Percentiles rank a stretch among this genome's conserved stretches.
Conservation (phyloP, 2,113 vertebrate genomes). For the Oenanthe oenanthe region DNA sequence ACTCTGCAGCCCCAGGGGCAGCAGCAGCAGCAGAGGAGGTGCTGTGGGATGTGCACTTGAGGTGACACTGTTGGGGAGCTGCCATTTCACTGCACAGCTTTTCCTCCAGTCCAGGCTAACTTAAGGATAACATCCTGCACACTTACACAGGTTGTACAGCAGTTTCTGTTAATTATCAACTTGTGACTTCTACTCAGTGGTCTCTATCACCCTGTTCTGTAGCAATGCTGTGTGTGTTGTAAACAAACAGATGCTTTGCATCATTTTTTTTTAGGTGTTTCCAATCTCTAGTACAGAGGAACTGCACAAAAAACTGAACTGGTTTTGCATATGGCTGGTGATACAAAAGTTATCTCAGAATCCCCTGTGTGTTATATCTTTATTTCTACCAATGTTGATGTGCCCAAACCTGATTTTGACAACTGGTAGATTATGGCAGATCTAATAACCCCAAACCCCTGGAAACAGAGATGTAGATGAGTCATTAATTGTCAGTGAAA, state of each 20-base stretch:
- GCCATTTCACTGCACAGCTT: neutral
- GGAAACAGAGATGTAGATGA: neutral
- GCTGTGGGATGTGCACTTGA: accelerated
- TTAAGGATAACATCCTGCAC: neutral
- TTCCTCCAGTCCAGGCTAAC: neutral
- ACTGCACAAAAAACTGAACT: neutral
- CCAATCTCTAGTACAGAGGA: neutral
- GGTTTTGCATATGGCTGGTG: neutral
- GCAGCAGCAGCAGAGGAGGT: neutral
- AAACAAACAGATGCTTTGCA: neutral
- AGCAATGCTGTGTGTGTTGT: neutral
- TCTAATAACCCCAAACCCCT: neutral
- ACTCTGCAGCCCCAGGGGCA: neutral
- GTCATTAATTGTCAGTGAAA: neutral
- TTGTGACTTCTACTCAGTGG: neutral
- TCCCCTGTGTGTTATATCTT: neutral
- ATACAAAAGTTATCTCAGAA: neutral
- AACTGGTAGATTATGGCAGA: neutral
- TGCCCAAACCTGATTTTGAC: neutral
- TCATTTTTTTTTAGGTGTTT: neutral
- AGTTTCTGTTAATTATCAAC: neutral
- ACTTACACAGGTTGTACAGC: neutral
- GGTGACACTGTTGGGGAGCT: accelerated
- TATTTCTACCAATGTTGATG: neutral
- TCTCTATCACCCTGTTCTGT: neutral